phyloP scores from a whole-genome alignment of 2,797 vertebrate species.

The Pangasius macronema region DNA sequence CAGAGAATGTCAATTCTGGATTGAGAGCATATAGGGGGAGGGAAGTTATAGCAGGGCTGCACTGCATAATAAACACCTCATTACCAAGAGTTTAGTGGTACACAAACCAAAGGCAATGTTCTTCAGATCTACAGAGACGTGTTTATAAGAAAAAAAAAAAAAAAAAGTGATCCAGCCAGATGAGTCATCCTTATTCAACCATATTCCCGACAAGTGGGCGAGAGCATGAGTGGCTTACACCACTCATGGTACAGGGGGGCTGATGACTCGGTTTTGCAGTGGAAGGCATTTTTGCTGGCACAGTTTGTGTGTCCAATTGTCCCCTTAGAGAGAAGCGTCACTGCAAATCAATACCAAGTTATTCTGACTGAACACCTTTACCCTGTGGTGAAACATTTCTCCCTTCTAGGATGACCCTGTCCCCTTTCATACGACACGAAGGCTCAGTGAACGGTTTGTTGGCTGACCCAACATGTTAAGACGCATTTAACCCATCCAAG shows the following conservation, averaged over 20 bases:
- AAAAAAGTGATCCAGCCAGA: neutral
- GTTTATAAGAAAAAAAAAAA: neutral
- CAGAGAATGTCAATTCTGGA: neutral
- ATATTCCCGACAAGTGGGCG: neutral
- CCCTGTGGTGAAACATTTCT: neutral
- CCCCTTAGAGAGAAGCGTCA: neutral
- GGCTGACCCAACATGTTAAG: neutral
- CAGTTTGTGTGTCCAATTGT: neutral
- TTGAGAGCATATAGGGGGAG: neutral
- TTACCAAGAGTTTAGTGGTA: neutral
- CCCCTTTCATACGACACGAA: neutral
- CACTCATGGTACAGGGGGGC: neutral
- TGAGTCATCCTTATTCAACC: constrained; percentile 5
- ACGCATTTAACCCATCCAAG: too few species aligned
- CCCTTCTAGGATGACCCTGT: too few species aligned
- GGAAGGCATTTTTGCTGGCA: neutral
- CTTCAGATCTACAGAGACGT: neutral
- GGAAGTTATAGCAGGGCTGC: neutral
- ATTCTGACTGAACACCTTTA: neutral
- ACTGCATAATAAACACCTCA: neutral
- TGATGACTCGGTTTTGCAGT: neutral
- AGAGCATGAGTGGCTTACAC: neutral
- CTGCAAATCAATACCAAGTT: neutral
- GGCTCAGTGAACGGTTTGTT: neutral
- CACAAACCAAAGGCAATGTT: neutral